Base-by-base conservation (phyloP, 2,888 invertebrate species). In the Drosophila paramelanica region DNA sequence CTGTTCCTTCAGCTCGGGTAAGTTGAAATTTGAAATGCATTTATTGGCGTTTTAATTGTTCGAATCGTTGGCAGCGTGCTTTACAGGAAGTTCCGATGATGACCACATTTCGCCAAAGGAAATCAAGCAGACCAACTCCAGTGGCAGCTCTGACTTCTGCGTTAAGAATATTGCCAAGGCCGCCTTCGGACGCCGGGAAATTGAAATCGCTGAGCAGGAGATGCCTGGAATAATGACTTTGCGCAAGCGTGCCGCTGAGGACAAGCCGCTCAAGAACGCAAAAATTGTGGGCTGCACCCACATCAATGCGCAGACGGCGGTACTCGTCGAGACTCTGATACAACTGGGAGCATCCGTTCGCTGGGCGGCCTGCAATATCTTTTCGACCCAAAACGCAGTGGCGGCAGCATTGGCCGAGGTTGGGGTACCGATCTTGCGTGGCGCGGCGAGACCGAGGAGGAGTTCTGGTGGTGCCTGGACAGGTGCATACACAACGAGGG, bases 401-500 rank as follows among this genome's bases (percentile, higher is more conserved):
- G 98, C 98, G 0, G 98, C 98, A 0, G 98, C 98, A 0, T 92
- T 99, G 66, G 98, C 98, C 0, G 96, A 98, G 92, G 96, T 96
- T 39, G 96, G 96, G 3, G 96, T 95, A 89, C 95, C 98, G 1
- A 95, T 99, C 74, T 99, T 97, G 97, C 98, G 2, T 99, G 98
- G 98, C 96, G 98, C 57, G 98, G 98, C 0, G 98, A 99, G 92
- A 97, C 97, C 1, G 98, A 98, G 91, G 98, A 98, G 90, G 98
- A 99, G 83, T 99, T 98, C 93, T 98, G 98, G 98, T 99, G 98
- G 98, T 98, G 98, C 91, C 98, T 98, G 81, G 98, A 98, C 92
- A 96, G 96, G 91, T 98, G 98, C 92, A 95, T 98, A 5, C 96
- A 96, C 79, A 94, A 95, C 0, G 96, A 96, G 74, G 95, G 95